Percentiles rank a stretch among this genome's conserved stretches.
Evolutionary conservation across 1,140 invertebrate species (phyloP).

Genomic region (Hylaeus volcanicus): DNA sequence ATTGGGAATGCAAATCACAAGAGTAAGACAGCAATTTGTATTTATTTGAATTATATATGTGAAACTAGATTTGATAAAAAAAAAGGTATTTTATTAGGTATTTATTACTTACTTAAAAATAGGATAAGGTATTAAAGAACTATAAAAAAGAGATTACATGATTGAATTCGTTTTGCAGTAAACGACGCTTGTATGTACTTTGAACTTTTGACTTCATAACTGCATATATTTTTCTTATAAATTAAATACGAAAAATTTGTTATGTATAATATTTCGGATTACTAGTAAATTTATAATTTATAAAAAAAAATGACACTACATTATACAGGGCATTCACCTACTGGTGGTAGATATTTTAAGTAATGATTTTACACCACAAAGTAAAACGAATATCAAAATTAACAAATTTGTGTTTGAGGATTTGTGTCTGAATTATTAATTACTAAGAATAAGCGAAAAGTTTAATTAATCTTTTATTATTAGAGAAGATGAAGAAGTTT

Average conservation of each 20-base stretch:
- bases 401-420: too few relatives aligned
- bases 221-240: neutral
- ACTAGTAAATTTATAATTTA: conserved; percentile 4
- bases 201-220: conserved; percentile 1
- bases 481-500: too few relatives aligned
- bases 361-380: too few relatives aligned
- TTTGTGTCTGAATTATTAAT: too few relatives aligned
- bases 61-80: too few relatives aligned
- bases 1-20: neutral
- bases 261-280: neutral
- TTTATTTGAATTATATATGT: conserved; percentile 14
- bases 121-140: neutral
- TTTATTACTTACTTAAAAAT: neutral
- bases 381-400: too few relatives aligned
- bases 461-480: too few relatives aligned
- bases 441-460: too few relatives aligned
- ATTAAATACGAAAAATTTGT: conserved; percentile 1
- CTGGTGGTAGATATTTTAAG: too few relatives aligned
- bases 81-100: too few relatives aligned
- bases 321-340: neutral
- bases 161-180: neutral
- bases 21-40: conserved; percentile 4
- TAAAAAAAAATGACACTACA: conserved; percentile 5
- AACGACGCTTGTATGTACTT: neutral
- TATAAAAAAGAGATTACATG: conserved; percentile 6